Evolutionary conservation across 2,888 invertebrate species (phyloP), one percentile per base, ranked within the genome.

Genomic region (Macrosoma leucophasiata): DNA sequence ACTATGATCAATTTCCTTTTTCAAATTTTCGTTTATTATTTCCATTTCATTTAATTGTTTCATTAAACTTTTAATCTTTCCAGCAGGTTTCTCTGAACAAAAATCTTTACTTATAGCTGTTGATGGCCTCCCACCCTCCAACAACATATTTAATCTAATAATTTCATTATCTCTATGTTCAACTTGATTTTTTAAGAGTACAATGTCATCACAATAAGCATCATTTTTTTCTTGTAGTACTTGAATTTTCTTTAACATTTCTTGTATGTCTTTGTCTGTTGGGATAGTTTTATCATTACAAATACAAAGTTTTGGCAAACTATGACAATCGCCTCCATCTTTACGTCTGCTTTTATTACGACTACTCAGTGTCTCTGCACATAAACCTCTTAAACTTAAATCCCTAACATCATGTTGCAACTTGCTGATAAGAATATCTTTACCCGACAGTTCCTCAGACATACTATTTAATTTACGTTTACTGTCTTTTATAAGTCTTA

Each of bases 61-160:
- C 17, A 89, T 65, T 58, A 91, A 86, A 47, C 86, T 86, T 29
- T 87, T 79, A 7, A 88, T 50, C 35, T 82, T 84, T 6, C 67
- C 77, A 44, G 87, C 86, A 25, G 86, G 70, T 50, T 86, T 87
- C 47, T 87, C 85, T 58, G 84, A 87, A 48, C 87, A 88, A 56
- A 89, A 91, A 50, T 92, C 91, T 60, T 86, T 89, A 31, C 76
- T 87, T 19, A 91, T 62, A 1, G 89, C 89, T 29, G 77, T 65
- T 6, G 88, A 56, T 0, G 92, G 90, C 43, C 92, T 85, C 2
- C 92, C 93, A 27, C 91, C 91, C 62, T 90, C 87, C n/a, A 92
- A 67, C 60, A 92, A 71, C 41, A 87, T 86, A 55, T 87, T 89
- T 9, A 94, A 66, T 23, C 93, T 84, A 17, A 86, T 64, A 50